Base-by-base conservation (phyloP, 92 coral and sea anemone species). In the Epizoanthus scotinus region DNA sequence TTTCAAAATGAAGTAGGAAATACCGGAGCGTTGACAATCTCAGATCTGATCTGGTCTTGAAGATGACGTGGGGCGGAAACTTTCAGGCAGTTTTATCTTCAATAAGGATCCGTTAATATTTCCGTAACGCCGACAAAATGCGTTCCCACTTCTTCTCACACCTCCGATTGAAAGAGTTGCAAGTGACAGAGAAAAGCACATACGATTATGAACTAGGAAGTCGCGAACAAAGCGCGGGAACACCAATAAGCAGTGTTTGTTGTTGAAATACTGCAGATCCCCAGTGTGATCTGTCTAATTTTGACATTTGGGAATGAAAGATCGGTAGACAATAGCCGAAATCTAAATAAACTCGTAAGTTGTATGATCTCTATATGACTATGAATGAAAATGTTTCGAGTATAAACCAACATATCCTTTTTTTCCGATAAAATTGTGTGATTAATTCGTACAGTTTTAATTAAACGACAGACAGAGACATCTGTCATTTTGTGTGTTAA, bases 81-180 rank as follows among this genome's bases (percentile, higher is more conserved):
- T 64, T 13, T 64, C 70, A 21, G 70, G 70, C 47, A 20, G 44
- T 29, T 62, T 62, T 13, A 62, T 26, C 38, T 24, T 20, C 28
- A 64, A 5, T 19, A 5, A 63, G 36, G 28, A 26, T 47, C 52
- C 15, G 44, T 64, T 29, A 64, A 26, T 64, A 29, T 14, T 64
- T 29, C 70, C 70, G 69, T 38, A 25, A 64, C n/a, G 70, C 70
- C 70, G 70, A 44, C 70, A 64, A 64, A 15, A 64, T n/a, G 0
- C 29, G 70, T 27, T 29, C 7, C n/a, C 47, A 64, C 70, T 63
- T 17, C 29, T 64, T 64, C 70, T 64, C 29, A 29, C 44, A 29
- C 70, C 47, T 15, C 15, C 70, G 47, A 64, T 31, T 10, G 10
- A 18, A 64, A 1, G 12, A 31, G 8, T 0, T 64, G 42, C 70